Base-by-base conservation (phyloP, 2,797 vertebrate genomes). In the Darevskia nairensis region DNA sequence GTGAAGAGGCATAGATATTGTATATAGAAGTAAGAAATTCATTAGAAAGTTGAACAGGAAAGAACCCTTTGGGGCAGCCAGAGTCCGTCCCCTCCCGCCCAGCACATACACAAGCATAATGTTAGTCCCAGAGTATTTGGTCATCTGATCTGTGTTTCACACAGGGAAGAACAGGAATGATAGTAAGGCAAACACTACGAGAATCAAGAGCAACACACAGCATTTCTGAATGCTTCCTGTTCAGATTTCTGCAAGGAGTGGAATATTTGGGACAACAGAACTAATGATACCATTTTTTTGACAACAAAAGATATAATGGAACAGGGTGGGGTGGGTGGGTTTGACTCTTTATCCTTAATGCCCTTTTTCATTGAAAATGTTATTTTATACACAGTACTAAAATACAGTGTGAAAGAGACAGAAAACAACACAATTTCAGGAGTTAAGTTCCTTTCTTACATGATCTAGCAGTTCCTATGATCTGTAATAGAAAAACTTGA, bases 101-200 rank as follows among this genome's bases (percentile, higher is more conserved):
- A 96, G 95, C 95, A 95, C 93, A 90, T 95, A 94, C 84, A 93
- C 90, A 95, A 96, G 92, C 89, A 92, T 94, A 90, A 95, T 95
- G 90, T 92, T 92, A 95, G 89, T 96, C 95, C 95, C 95, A 94
- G 96, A 97, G 95, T 94, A 93, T 96, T 97, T 96, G 96, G 96
- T 97, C 95, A 86, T 95, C 90, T 96, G 86, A 85, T 97, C 91
- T 93, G 93, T 90, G 5, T 92, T 93, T 94, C 85, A 92, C 92
- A 94, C 85, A 95, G 95, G 95, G 94, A 93, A 95, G 88, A 95
- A 92, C 84, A 95, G 85, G 89, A 92, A 94, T n/a, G 50, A 95
- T 71, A 94, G 76, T 97, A 97, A 97, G 96, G 97, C 96, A 97
- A 92, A 95, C 88, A 50, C 95, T 68, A 76, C 19, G 32, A 59